Conservation (phyloP, 2,888 invertebrate genomes). For the Calameuta idolon region DNA sequence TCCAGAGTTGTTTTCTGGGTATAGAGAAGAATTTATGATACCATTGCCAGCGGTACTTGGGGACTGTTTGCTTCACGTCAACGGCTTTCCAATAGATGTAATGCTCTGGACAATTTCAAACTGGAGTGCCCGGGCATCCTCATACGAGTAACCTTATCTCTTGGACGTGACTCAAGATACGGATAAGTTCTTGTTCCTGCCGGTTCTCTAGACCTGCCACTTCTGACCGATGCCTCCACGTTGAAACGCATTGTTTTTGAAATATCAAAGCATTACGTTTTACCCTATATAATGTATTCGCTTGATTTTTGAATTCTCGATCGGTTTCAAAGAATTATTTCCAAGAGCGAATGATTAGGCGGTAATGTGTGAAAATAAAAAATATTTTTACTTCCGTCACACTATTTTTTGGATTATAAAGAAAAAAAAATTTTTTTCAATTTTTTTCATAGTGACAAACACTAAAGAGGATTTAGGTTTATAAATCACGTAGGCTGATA, state of each 20-base stretch:
- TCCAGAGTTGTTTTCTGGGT: not conserved
- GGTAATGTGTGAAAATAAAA: fast-evolving
- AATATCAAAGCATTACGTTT: too few species aligned
- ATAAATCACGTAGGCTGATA: too few species aligned
- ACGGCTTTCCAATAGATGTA: conserved; percentile 8
- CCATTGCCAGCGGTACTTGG: not conserved
- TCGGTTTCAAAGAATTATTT: too few species aligned
- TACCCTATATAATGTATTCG: too few species aligned
- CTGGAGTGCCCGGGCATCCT: not conserved
- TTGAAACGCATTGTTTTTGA: not conserved
- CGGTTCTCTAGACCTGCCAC: conserved; percentile 24
- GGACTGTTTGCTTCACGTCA: conserved; percentile 4
- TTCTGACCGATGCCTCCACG: conserved; percentile 5
- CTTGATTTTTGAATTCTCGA: too few species aligned
- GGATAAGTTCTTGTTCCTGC: conserved; percentile 28
- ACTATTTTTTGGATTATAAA: too few species aligned
- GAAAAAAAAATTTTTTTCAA: too few species aligned
- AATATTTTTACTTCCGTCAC: too few species aligned
- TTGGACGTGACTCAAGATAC: conserved; percentile 24
- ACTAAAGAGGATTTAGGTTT: too few species aligned
- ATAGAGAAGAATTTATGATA: not conserved
- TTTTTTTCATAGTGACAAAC: too few species aligned
- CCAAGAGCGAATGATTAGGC: too few species aligned
- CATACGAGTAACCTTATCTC: conserved; percentile 14
- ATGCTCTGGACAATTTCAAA: conserved; percentile 4